Conservation (phyloP, 2,797 vertebrate genomes). For the Acanthornis magna region DNA sequence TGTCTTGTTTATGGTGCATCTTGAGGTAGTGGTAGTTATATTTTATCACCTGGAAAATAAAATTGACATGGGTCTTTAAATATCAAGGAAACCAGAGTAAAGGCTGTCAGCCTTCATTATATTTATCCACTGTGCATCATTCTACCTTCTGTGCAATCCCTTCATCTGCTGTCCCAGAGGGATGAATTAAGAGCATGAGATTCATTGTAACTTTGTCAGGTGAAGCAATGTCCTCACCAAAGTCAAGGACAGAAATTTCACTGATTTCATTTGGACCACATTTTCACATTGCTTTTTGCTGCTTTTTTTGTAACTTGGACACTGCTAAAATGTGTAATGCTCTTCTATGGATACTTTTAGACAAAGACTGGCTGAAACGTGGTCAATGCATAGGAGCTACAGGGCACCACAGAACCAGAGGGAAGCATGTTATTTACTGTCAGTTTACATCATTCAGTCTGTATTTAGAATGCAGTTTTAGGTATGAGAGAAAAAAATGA, state of each 20-base stretch:
- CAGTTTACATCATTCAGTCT: background rate
- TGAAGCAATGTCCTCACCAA: background rate
- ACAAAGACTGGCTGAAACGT: background rate
- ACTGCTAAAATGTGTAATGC: background rate
- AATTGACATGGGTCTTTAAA: conserved; percentile 34
- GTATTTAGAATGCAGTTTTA: background rate
- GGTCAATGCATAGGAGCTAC: background rate
- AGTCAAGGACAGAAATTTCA: background rate
- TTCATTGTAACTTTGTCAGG: background rate
- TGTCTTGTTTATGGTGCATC: background rate
- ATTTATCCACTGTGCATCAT: background rate
- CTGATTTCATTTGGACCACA: background rate
- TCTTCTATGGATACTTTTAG: background rate
- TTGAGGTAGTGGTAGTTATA: background rate
- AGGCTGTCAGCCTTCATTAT: conserved; percentile 5
- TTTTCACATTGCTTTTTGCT: background rate
- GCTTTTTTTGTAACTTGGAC: background rate
- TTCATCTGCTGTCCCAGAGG: background rate
- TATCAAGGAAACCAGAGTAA: background rate
- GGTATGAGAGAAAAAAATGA: background rate
- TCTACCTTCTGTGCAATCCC: background rate
- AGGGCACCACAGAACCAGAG: background rate
- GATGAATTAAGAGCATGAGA: background rate
- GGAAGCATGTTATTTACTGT: background rate
- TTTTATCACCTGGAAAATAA: conserved; percentile 40